A percentile compares a stretch with the other conserved stretches of the same genome.
Conservation (phyloP, 2,888 invertebrate genomes). For the Lasioglossum calceatum region DNA sequence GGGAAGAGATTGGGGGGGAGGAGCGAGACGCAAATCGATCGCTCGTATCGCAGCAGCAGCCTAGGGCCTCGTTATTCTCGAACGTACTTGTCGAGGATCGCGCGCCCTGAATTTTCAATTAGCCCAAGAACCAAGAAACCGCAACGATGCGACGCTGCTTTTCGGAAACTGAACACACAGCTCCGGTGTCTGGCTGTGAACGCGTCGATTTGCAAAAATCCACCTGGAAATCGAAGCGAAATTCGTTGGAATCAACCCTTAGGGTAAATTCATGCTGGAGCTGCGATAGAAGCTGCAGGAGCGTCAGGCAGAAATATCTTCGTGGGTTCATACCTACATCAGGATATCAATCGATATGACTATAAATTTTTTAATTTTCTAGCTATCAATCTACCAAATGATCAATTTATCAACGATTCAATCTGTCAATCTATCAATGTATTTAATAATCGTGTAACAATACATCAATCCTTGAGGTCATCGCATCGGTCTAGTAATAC, state of each 20-base stretch:
- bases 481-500: too few relatives aligned
- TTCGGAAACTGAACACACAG: neutral
- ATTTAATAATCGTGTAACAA: neutral
- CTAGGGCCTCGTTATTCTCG: constrained; percentile 32
- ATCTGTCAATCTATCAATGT: neutral
- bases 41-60: constrained; percentile 17
- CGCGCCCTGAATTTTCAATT: constrained; percentile 30
- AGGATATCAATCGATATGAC: too few relatives aligned
- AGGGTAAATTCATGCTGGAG: too few relatives aligned
- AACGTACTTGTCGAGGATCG: constrained; percentile 34
- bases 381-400: too few relatives aligned
- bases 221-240: neutral
- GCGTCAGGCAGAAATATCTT: too few relatives aligned
- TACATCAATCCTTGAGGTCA: too few relatives aligned
- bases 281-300: too few relatives aligned
- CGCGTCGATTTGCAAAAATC: neutral
- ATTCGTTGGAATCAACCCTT: neutral
- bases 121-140: constrained; percentile 2
- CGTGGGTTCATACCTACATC: too few relatives aligned
- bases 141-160: neutral
- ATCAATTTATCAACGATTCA: neutral
- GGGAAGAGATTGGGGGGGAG: neutral
- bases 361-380: too few relatives aligned
- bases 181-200: neutral
- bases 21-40: constrained; percentile 38